Evolutionary conservation across 2,113 vertebrate genomes (phyloP).

Genomic region (Puntigrus tetrazona): DNA sequence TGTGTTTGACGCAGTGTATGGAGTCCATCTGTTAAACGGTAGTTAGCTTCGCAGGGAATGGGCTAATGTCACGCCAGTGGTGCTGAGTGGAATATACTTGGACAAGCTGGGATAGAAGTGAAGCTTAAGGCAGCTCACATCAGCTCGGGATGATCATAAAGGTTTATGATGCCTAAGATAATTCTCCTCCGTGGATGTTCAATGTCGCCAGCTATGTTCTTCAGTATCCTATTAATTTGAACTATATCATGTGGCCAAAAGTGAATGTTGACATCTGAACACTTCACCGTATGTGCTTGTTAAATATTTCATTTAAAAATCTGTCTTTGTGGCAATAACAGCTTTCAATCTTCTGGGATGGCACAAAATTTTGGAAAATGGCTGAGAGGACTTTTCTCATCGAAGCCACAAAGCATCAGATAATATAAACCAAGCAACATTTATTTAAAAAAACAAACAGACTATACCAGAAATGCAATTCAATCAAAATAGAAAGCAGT

Average conservation of each 20-base stretch:
- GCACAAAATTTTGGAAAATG: not conserved
- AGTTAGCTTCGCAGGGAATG: slow-evolving; percentile 50
- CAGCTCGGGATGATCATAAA: slow-evolving; percentile 39
- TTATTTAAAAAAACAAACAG: not conserved
- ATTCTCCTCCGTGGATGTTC: slow-evolving; percentile 36
- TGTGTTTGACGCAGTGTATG: slow-evolving; percentile 38
- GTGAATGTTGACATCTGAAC: not conserved
- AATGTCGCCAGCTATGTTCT: slow-evolving; percentile 35
- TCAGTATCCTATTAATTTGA: slow-evolving; percentile 36
- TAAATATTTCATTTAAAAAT: not conserved
- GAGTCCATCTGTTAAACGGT: slow-evolving; percentile 52
- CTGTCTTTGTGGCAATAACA: not conserved
- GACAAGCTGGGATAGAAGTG: slow-evolving; percentile 50
- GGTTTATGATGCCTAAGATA: slow-evolving; percentile 42
- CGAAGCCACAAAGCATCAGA: not conserved
- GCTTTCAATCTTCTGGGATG: not conserved
- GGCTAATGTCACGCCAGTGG: slow-evolving; percentile 53
- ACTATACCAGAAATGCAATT: not conserved
- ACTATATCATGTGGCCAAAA: slow-evolving; percentile 4
- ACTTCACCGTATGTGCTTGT: not conserved
- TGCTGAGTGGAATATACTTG: slow-evolving; percentile 40
- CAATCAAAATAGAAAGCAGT: not conserved
- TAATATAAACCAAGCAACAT: not conserved
- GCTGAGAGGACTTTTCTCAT: not conserved
- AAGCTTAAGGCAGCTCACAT: slow-evolving; percentile 43